Evolutionary conservation across 2,888 invertebrate genomes (phyloP), one percentile per base, ranked within the genome.

Genomic region (Fragum whitleyi): DNA sequence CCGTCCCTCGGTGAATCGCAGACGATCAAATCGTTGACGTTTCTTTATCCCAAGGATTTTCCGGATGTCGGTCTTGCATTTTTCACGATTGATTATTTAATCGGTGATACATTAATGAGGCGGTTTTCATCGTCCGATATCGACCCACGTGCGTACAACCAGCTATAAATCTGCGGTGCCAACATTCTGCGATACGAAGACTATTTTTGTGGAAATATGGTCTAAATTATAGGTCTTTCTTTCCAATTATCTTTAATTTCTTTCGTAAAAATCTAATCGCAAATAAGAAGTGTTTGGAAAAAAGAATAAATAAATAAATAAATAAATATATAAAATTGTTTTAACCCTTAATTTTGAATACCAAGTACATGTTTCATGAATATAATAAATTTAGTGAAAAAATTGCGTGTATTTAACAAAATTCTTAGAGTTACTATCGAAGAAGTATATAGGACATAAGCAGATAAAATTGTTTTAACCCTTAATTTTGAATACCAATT

Each of bases 21-120:
- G 47, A 47, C 47, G 47, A 47, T 47, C 47, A 47, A 47, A 47
- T 47, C 47, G n/a, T 47, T 47, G 47, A n/a, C 47, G 47, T 47
- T 5, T 14, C 47, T 47, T 47, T 47, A 47, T 47, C 47, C 47
- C 5, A 14, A 47, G 16, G 47, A 36, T 47, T 47, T 47, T 19
- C 47, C 47, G 47, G 47, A 47, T 47, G 47, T 47, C 47, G 47
- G 47, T 14, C n/a, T n/a, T 47, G 47, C 47, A 47, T 47, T 47
- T 47, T 47, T 47, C n/a, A n/a, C 47, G 47, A 47, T 47, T 47
- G 47, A 47, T 47, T 47, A 47, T 47, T 47, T 47, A 47, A 47
- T 47, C 47, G 47, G 47, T n/a, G 47, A 47, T 47, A 47, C 14
- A 47, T 47, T 47, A 47, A 47, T 47, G 47, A 47, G 47, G n/a